Evolutionary conservation across 2,113 vertebrate genomes (phyloP).

Genomic region (Rhinichthys klamathensis): DNA sequence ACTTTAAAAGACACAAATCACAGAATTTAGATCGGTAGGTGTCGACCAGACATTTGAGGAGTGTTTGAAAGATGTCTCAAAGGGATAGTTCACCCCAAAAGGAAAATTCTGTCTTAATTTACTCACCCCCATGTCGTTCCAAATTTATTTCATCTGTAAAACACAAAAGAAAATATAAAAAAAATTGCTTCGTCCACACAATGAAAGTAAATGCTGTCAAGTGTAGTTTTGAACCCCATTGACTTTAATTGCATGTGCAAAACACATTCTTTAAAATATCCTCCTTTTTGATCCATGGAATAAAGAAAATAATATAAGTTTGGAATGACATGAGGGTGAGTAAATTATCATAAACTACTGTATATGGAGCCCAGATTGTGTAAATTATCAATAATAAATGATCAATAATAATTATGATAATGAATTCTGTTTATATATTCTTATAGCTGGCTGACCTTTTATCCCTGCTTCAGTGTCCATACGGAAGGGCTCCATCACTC

Average conservation of each 20-base stretch:
- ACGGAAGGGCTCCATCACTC: conserved; percentile 77
- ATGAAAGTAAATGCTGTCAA: not conserved
- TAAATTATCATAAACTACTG: not conserved
- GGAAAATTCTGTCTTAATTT: not conserved
- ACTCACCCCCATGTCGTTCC: not conserved
- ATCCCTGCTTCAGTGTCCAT: conserved; percentile 71
- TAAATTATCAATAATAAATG: too few species aligned
- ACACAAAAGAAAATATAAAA: not conserved
- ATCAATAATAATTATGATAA: too few species aligned
- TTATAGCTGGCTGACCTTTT: conserved; percentile 66
- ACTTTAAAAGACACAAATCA: conserved; percentile 60
- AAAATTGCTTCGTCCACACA: not conserved
- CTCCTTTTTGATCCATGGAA: not conserved
- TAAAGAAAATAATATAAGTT: not conserved
- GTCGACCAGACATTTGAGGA: not conserved
- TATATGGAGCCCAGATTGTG: not conserved
- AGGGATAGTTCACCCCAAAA: too few species aligned
- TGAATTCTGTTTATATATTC: too few species aligned
- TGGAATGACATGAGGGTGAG: not conserved
- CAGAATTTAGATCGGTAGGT: not conserved
- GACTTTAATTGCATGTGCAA: not conserved
- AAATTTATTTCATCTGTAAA: not conserved
- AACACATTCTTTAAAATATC: not conserved
- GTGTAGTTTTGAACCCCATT: not conserved
- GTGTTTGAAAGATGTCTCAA: not conserved